Evolutionary conservation across 1,140 invertebrate genomes (phyloP), one percentile per base, ranked within the genome.

Genomic region (Pectinophora gossypiella): DNA sequence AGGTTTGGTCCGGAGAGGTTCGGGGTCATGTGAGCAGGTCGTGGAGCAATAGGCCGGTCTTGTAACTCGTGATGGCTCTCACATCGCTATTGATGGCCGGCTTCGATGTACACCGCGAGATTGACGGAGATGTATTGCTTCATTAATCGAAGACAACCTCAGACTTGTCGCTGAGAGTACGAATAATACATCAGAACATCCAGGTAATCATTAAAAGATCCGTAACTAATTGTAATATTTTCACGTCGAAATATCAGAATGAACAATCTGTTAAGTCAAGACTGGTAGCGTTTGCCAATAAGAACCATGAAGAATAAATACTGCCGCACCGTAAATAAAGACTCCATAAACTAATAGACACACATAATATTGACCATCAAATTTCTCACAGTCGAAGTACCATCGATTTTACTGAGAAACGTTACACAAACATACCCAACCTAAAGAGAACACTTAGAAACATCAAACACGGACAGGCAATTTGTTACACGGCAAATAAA

Each of bases 401-500:
- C n/a, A 32, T 32, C 1, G 27, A 32, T 32, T 47, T 27, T 27
- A 16, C 12, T 15, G 10, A 47, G 20, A 7, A 15, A 13, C n/a
- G 32, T 50, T 27, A 45, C 48, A 19, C 48, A 40, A 56, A 52
- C 46, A 35, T 40, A n/a, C n/a, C n/a, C n/a, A 59, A 43, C 42
- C 46, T 12, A 46, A 56, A 32, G 3, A 27, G 18, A 23, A 53
- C 32, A 58, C 38, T 50, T 47, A 15, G 15, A 32, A 50, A 47
- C 16, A 52, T 61, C 48, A 68, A 65, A 63, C 50, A 53, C 32
- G 42, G 38, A 21, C 18, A 58, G 56, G 51, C 56, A 57, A 68
- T 73, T 68, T 73, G 55, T 69, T 67, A 58, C 51, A 56, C 27
- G 13, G 38, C 58, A 62, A 54, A 61, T 55, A 60, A 68, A 65